Evolutionary conservation across 2,113 vertebrate genomes (phyloP).

Genomic region (Phaethon lepturus): DNA sequence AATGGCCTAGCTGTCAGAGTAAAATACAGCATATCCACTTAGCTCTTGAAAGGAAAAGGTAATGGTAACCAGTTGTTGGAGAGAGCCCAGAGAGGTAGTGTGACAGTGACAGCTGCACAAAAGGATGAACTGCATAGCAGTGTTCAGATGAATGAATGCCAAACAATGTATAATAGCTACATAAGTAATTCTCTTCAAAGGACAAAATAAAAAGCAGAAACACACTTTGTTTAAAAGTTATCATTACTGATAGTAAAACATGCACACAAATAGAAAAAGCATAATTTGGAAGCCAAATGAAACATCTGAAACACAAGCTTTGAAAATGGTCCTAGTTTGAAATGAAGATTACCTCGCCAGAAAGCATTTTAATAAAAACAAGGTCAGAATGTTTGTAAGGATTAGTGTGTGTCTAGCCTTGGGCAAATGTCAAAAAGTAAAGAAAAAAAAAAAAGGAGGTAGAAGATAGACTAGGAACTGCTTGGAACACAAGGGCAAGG

Average conservation of each 20-base stretch:
- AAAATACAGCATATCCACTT: constrained; percentile 77
- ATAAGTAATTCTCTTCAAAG: constrained; percentile 41
- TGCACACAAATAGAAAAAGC: neutral
- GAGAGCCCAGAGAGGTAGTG: constrained; percentile 71
- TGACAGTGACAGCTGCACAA: constrained; percentile 71
- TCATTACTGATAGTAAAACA: constrained; percentile 4
- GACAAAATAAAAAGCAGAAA: constrained; percentile 29
- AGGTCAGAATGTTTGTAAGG: neutral
- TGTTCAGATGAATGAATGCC: constrained; percentile 39
- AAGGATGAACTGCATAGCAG: constrained; percentile 23
- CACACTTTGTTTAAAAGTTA: constrained; percentile 22
- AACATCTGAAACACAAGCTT: neutral
- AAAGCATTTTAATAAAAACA: constrained; percentile 3
- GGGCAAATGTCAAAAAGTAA: neutral
- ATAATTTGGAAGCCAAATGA: neutral
- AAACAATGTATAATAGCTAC: constrained; percentile 33
- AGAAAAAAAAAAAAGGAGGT: neutral
- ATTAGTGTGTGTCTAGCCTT: neutral
- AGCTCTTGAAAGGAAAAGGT: constrained; percentile 74
- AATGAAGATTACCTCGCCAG: neutral
- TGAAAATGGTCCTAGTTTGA: neutral
- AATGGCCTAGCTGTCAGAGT: constrained; percentile 76
- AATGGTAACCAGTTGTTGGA: constrained; percentile 75
- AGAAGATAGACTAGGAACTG: neutral
- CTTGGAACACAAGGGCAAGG: neutral